Evolutionary conservation across 2,888 invertebrate species (phyloP).

Genomic region (Scrobipalpa costella): DNA sequence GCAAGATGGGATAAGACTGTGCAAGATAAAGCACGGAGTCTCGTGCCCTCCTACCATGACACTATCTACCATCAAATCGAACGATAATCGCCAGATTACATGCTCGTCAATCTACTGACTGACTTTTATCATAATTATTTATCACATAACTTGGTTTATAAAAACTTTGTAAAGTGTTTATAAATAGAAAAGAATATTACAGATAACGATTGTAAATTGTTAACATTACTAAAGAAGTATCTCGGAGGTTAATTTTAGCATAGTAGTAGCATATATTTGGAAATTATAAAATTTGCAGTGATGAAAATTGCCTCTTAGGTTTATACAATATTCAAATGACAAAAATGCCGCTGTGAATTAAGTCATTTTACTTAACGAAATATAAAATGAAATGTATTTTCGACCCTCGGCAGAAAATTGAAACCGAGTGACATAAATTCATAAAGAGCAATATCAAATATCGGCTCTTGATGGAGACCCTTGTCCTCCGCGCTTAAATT

Average conservation of each 20-base stretch:
- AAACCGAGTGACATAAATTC: conserved; percentile 61
- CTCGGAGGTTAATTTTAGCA: too few species aligned
- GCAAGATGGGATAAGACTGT: conserved; percentile 34
- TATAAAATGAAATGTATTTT: conserved; percentile 41
- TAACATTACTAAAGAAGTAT: too few species aligned
- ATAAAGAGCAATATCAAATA: conserved; percentile 65
- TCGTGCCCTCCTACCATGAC: conserved; percentile 33
- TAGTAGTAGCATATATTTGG: too few species aligned
- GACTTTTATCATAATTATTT: conserved; percentile 1
- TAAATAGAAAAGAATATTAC: not conserved
- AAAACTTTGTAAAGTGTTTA: not conserved
- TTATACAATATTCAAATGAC: not conserved
- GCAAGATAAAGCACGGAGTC: conserved; percentile 52
- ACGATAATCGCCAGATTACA: conserved; percentile 21
- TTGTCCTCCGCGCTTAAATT: conserved; percentile 50
- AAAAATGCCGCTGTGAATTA: conserved; percentile 20
- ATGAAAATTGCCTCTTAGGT: not conserved
- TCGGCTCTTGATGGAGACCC: conserved; percentile 45
- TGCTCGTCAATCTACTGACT: not conserved
- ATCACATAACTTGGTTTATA: not conserved
- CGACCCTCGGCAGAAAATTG: conserved; percentile 57
- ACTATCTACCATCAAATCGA: conserved; percentile 20
- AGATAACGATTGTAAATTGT: too few species aligned
- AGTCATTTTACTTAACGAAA: conserved; percentile 15
- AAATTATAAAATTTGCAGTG: not conserved